Conservation (phyloP, 2,888 invertebrate species). For the Hirtodrosophila alboralis region DNA sequence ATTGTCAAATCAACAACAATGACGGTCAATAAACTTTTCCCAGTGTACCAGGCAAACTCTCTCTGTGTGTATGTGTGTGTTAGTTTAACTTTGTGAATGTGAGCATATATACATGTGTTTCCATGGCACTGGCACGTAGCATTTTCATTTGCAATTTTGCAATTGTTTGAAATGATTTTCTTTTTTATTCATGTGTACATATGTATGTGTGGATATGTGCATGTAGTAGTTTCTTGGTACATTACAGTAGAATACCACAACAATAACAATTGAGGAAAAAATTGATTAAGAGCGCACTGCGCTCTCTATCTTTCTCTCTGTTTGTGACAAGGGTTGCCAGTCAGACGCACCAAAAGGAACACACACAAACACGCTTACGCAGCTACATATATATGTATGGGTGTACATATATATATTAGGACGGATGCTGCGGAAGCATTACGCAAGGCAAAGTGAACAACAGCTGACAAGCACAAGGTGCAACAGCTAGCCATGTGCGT, state of each 20-base stretch:
- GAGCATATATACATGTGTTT: slow-evolving; percentile 36
- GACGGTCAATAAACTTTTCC: slow-evolving; percentile 79
- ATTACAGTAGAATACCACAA: slow-evolving; percentile 19
- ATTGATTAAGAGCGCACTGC: slow-evolving; percentile 26
- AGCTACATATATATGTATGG: slow-evolving; percentile 12
- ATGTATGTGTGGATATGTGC: background rate
- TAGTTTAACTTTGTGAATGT: slow-evolving; percentile 2
- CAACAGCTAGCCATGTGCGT: slow-evolving; percentile 43
- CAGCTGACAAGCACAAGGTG: slow-evolving; percentile 63
- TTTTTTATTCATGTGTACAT: slow-evolving; percentile 27
- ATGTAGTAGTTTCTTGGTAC: slow-evolving; percentile 41
- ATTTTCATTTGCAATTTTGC: slow-evolving; percentile 66
- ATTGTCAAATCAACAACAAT: slow-evolving; percentile 79
- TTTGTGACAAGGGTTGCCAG: slow-evolving; percentile 37
- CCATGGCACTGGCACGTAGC: slow-evolving; percentile 54
- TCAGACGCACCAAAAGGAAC: slow-evolving; percentile 17
- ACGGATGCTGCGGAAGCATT: slow-evolving; percentile 64
- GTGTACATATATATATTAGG: slow-evolving; percentile 18
- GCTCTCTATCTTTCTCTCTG: slow-evolving; percentile 9
- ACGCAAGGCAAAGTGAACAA: slow-evolving; percentile 58
- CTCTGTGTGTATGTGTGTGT: slow-evolving; percentile 1
- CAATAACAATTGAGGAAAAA: slow-evolving; percentile 12
- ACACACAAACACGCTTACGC: slow-evolving; percentile 4
- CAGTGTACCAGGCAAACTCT: slow-evolving; percentile 50
- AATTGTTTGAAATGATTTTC: slow-evolving; percentile 64